Evolutionary conservation across 2,888 invertebrate genomes (phyloP), one percentile per base, ranked within the genome.

Genomic region (Bellardia bayeri): DNA sequence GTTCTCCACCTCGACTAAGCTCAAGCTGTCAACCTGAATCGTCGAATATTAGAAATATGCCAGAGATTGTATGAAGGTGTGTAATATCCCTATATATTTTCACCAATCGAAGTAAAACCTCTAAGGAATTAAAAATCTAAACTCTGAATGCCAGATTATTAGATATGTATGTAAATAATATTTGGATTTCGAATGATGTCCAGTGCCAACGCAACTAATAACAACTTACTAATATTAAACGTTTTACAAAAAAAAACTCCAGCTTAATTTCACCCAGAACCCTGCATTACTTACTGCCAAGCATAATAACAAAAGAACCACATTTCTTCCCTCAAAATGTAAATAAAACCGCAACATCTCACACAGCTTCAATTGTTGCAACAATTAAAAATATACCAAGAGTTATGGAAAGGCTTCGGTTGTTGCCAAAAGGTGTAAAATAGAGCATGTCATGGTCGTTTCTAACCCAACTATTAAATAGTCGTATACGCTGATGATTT

Each of bases 381-480:
- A 23, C 72, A 56, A 51, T 45, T 74, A 13, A 63, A 80, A 61
- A 23, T 14, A 5, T 54, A 3, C 8, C 16, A 51, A 33, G 37
- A 64, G 45, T 56, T 16, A 45, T 6, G 37, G 37, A 54, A 64
- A 72, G 42, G 63, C 11, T 49, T 58, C 58, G 33, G 33, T 9
- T 56, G 42, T 42, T 71, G 66, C 66, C 82, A 74, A 82, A 42
- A 72, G 72, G 64, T 74, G 64, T 74, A 74, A 84, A 84, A 66
- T 79, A 80, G 85, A 85, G 74, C 56, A 75, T 80, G 74, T 74
- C 80, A 80, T 81, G 85, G 80, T 81, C 85, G 80, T 63, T 75
- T 80, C 63, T 69, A 80, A 37, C 75, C 75, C 45, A 80, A 85
- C 75, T 69, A 64, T 78, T 58, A 76, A 82, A 74, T 51, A 66